These are phyloP conservation scores for Tursiops truncatus DNA, from an alignment of 2,113 vertebrate species.

Conservation along the genomic window DNA sequence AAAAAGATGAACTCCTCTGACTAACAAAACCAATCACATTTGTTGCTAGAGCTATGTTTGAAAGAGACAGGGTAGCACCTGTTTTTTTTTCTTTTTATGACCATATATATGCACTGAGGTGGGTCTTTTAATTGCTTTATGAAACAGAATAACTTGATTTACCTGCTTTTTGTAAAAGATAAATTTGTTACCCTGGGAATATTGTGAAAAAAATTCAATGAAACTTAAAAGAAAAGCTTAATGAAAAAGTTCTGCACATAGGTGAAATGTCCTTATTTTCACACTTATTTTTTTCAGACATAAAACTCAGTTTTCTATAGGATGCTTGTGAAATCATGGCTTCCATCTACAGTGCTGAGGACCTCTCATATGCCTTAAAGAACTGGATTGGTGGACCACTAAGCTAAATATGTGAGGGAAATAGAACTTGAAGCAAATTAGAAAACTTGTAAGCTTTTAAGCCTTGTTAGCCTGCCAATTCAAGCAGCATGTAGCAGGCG, in stretches of 20 bases:
- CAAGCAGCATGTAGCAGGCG: constrained; percentile 64
- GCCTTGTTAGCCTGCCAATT: constrained; percentile 66
- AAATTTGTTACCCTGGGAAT: neutral
- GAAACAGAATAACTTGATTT: constrained; percentile 33
- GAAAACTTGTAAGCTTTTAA: constrained; percentile 68
- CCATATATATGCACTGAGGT: neutral
- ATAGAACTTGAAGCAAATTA: constrained; percentile 58
- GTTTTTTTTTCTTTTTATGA: neutral
- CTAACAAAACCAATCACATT: neutral
- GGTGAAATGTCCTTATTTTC: constrained; percentile 37
- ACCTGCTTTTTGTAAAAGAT: neutral
- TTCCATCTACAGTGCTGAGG: neutral
- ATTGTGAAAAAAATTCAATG: neutral
- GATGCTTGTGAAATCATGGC: neutral
- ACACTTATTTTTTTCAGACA: neutral
- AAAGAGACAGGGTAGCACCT: neutral
- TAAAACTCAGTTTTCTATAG: constrained; percentile 42
- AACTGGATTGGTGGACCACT: neutral
- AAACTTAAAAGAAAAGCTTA: neutral
- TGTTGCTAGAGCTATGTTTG: neutral
- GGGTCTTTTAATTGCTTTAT: neutral
- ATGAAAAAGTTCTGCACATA: constrained; percentile 26
- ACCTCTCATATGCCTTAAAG: neutral
- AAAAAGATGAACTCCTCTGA: neutral
- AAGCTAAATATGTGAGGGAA: constrained; percentile 27